These are phyloP conservation scores for Eptesicus fuscus DNA, from an alignment of 2,113 vertebrate genomes.

Conservation along the genomic window DNA sequence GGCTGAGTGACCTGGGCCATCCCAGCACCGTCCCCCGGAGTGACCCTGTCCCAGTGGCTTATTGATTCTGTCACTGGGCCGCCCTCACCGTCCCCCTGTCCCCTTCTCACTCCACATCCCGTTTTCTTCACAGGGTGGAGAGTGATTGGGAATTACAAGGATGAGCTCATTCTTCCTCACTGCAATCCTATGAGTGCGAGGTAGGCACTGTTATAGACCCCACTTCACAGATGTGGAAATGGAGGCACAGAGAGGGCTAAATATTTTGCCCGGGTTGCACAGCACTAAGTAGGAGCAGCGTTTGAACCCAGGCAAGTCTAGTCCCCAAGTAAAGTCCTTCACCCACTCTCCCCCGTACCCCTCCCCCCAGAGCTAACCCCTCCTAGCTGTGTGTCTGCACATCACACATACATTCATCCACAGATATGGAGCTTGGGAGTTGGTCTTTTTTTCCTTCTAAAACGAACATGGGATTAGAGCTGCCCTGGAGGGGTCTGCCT, in stretches of 20 bases:
- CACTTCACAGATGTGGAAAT: background rate
- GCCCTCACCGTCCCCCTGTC: background rate
- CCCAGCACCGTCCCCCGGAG: background rate
- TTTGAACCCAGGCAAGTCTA: background rate
- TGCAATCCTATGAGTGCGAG: background rate
- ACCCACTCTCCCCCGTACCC: background rate
- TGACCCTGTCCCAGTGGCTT: background rate
- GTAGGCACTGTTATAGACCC: background rate
- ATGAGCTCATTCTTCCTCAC: background rate
- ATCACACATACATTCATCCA: too few species aligned
- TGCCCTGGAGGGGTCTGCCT: background rate
- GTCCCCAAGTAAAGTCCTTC: background rate
- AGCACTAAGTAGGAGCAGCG: background rate
- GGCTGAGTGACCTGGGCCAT: background rate
- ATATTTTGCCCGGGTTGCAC: background rate
- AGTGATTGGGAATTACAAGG: background rate
- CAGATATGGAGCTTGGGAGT: background rate
- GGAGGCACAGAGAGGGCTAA: background rate
- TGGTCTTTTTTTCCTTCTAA: background rate
- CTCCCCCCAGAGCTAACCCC: background rate
- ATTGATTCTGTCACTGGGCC: background rate
- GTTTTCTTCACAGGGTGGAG: background rate
- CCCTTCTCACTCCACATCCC: background rate
- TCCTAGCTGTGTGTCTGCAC: background rate
- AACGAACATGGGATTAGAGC: background rate